Evolutionary conservation across 2,797 vertebrate species (phyloP), one percentile per base, ranked within the genome.

Genomic region (Acipenser transmontanus): DNA sequence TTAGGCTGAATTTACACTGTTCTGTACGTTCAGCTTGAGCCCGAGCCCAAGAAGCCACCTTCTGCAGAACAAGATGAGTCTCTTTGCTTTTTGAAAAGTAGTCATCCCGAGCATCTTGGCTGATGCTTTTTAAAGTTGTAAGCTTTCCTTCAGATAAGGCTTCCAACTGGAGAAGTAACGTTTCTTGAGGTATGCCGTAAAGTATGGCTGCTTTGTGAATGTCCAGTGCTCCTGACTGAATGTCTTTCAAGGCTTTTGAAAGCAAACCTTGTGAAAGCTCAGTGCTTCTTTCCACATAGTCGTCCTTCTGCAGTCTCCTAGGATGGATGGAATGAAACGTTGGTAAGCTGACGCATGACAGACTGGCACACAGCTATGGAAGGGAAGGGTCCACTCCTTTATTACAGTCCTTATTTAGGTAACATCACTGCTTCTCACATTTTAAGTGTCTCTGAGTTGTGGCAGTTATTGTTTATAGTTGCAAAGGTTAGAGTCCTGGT

Each of bases 361-460:
- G 92, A 93, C 90, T 89, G 88, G 91, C 89, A 94, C 91, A 94
- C 90, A 92, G 89, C 88, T 91, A 92, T 89, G 92, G 92, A 91
- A 88, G 91, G 93, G 91, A 89, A 95, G 96, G 96, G 95, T 96
- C 95, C 96, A 99, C 95, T 97, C 96, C 96, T 99, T 99, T 99
- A 98, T 96, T 95, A 89, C 80, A 91, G 87, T 86, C 93, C 95
- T 99, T 98, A 95, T 4, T 95, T 93, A 88, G 95, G 97, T 98
- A 99, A 99, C 97, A 99, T 98, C 96, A 99, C 96, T 95, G 92
- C 87, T 93, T 91, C 91, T 89, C 85, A 91, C 84, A 90, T 84
- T 91, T 91, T 88, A 90, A 91, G 90, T 80, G 78, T 89, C 91
- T 93, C 90, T 92, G 92, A 89, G 89, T 84, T 80, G 88, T 86